These are phyloP conservation scores for Cistogaster globosa DNA, from an alignment of 2,888 invertebrate genomes.

Conservation along the genomic window DNA sequence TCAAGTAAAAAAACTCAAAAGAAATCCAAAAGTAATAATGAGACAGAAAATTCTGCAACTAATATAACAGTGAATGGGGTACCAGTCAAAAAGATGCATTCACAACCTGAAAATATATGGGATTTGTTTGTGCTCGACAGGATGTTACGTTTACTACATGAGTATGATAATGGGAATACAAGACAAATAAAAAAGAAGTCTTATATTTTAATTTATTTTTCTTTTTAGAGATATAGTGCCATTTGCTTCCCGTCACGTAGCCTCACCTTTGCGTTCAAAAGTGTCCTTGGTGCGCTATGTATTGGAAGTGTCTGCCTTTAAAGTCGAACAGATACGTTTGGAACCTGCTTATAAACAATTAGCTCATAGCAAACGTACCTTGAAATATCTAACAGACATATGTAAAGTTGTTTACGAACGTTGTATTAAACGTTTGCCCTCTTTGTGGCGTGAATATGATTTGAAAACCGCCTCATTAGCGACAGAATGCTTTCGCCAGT, in stretches of 20 bases:
- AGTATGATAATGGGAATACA: slow-evolving; percentile 73
- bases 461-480: slow-evolving; percentile 83
- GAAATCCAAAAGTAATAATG: slow-evolving; percentile 70
- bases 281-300: slow-evolving; percentile 85
- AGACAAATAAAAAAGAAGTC: not conserved
- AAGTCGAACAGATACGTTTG: slow-evolving; percentile 77
- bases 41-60: slow-evolving; percentile 66
- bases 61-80: slow-evolving; percentile 79
- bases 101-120: slow-evolving; percentile 80
- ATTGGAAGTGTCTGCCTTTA: slow-evolving; percentile 80
- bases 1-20: slow-evolving; percentile 76
- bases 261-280: slow-evolving; percentile 83
- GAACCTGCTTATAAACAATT: slow-evolving; percentile 81
- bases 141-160: slow-evolving; percentile 78
- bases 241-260: slow-evolving; percentile 84
- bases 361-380: slow-evolving; percentile 78
- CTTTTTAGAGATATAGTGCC: slow-evolving; percentile 82
- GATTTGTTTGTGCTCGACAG: slow-evolving; percentile 79
- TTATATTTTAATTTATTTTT: not conserved
- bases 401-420: slow-evolving; percentile 81
- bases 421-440: slow-evolving; percentile 83
- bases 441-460: slow-evolving; percentile 84
- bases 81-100: slow-evolving; percentile 77
- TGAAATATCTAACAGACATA: slow-evolving; percentile 79
- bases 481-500: slow-evolving; percentile 84